Evolutionary conservation across 2,888 invertebrate genomes (phyloP).

Genomic region (Atethmia centrago): DNA sequence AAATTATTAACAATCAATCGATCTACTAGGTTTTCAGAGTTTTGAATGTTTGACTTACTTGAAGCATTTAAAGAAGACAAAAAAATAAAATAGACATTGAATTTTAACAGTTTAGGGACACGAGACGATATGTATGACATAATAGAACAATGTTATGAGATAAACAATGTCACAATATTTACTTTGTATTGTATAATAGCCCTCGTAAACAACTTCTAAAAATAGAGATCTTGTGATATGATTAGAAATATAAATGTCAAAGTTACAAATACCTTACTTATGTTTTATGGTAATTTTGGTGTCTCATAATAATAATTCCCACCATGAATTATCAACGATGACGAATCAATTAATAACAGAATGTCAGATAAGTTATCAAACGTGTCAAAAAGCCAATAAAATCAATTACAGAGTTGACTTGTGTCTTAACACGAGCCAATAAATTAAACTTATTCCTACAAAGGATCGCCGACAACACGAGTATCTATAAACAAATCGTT

Average conservation of each 20-base stretch:
- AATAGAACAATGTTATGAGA: neutral
- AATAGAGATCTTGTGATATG: neutral
- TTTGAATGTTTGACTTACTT: neutral
- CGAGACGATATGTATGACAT: neutral
- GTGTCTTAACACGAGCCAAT: constrained; percentile 72
- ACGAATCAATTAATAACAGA: constrained; percentile 54
- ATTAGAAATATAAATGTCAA: neutral
- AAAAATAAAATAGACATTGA: neutral
- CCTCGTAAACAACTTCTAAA: neutral
- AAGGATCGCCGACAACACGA: constrained; percentile 79
- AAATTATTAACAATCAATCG: neutral
- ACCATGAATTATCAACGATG: constrained; percentile 39
- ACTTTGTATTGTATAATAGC: neutral
- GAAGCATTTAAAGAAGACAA: neutral
- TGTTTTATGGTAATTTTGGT: constrained; percentile 19
- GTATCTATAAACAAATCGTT: constrained; percentile 89
- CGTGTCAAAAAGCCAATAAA: constrained; percentile 73
- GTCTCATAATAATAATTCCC: constrained; percentile 12
- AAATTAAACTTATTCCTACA: constrained; percentile 80
- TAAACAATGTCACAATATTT: neutral
- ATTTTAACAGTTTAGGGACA: neutral
- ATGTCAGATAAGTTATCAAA: constrained; percentile 63
- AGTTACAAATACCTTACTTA: neutral
- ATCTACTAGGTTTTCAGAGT: neutral
- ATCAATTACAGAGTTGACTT: constrained; percentile 70